A percentile compares a stretch with the other conserved stretches of the same genome.
These are phyloP conservation scores for Syngnathoides biaculeatus DNA, from an alignment of 2,113 vertebrate genomes.

Conservation along the genomic window DNA sequence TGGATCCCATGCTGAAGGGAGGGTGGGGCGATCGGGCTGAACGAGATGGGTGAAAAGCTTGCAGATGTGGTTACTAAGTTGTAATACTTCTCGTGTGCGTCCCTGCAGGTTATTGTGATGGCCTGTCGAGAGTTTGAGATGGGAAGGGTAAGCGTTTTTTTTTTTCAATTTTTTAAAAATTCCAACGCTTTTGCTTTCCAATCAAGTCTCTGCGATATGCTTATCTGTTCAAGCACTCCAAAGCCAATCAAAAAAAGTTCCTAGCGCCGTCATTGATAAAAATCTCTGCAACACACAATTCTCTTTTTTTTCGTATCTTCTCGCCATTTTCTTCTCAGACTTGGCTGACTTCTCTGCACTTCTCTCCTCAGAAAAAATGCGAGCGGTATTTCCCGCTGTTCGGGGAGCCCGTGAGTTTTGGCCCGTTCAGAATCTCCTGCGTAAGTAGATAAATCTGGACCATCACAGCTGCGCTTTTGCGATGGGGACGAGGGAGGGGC, in stretches of 20 bases:
- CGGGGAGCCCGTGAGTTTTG: slow-evolving; percentile 84
- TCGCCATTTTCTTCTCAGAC: slow-evolving; percentile 21
- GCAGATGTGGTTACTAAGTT: slow-evolving; percentile 27
- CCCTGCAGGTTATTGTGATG: slow-evolving; percentile 92
- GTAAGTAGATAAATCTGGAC: slow-evolving; percentile 75
- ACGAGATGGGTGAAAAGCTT: slow-evolving; percentile 5
- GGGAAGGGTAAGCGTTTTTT: slow-evolving; percentile 85
- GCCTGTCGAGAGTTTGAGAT: slow-evolving; percentile 99
- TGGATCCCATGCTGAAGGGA: slow-evolving; percentile 17
- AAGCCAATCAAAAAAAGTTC: not conserved
- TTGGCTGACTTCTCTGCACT: slow-evolving; percentile 30
- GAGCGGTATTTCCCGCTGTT: slow-evolving; percentile 89
- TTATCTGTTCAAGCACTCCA: not conserved
- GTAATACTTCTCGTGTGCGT: slow-evolving; percentile 37
- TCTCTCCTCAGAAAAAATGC: slow-evolving; percentile 90
- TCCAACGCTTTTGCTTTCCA: too few relatives aligned
- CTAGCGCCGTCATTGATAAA: not conserved
- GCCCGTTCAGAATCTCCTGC: slow-evolving; percentile 92
- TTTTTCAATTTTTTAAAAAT: slow-evolving; percentile 5
- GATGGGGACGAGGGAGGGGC: not conserved
- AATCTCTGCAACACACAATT: not conserved
- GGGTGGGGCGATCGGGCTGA: slow-evolving; percentile 18
- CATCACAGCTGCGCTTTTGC: slow-evolving; percentile 5
- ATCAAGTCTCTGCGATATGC: not conserved
- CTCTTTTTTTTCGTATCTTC: not conserved